These are phyloP conservation scores for Parauchenoglanis punctatus DNA, from an alignment of 2,797 vertebrate genomes.

Conservation along the genomic window DNA sequence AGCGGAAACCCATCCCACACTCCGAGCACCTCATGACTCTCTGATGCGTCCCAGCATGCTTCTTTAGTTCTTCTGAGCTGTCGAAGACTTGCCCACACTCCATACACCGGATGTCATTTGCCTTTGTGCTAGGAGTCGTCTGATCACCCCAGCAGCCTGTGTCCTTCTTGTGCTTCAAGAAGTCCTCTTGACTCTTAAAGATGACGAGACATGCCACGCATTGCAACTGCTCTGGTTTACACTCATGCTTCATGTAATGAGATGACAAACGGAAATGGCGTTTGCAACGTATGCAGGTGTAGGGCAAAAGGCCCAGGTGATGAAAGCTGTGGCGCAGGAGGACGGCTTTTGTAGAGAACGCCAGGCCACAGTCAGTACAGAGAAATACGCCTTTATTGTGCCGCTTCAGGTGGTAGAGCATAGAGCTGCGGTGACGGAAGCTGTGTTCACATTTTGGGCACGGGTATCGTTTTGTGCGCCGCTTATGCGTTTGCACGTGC, in stretches of 20 bases:
- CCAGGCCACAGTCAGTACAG: slow-evolving; percentile 74
- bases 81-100: slow-evolving; percentile 76
- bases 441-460: slow-evolving; percentile 69
- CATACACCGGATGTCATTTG: slow-evolving; percentile 74
- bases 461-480: slow-evolving; percentile 36
- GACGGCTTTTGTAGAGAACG: slow-evolving; percentile 69
- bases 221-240: slow-evolving; percentile 72
- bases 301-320: slow-evolving; percentile 76
- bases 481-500: slow-evolving; percentile 69
- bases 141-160: slow-evolving; percentile 81
- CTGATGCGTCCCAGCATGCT: slow-evolving; percentile 78
- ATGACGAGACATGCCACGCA: slow-evolving; percentile 77
- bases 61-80: slow-evolving; percentile 72
- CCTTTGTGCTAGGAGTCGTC: slow-evolving; percentile 55
- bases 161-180: slow-evolving; percentile 78
- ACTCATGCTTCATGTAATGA: slow-evolving; percentile 77
- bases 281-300: slow-evolving; percentile 77
- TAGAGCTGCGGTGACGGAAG: slow-evolving; percentile 62
- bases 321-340: slow-evolving; percentile 80
- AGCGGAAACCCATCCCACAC: slow-evolving; percentile 80
- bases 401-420: slow-evolving; percentile 64
- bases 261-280: slow-evolving; percentile 76
- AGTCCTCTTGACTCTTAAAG: slow-evolving; percentile 72
- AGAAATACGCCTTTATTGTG: slow-evolving; percentile 62
- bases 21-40: slow-evolving; percentile 77